Evolutionary conservation across 2,797 vertebrate species (phyloP).

Genomic region (Gadopsis marmoratus): DNA sequence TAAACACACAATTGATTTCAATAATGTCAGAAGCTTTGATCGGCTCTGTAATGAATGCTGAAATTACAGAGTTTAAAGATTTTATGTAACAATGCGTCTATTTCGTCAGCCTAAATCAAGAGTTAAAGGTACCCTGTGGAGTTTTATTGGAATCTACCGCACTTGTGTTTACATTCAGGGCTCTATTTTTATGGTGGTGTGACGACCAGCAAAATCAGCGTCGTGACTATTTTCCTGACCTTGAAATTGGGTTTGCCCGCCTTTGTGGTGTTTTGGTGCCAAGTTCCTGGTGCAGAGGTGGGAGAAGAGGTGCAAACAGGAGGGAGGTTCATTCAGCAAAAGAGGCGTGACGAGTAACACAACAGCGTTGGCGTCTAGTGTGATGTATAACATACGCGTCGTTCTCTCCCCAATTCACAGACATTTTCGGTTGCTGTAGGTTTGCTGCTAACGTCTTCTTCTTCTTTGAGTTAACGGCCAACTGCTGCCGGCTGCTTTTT

Average conservation of each 20-base stretch:
- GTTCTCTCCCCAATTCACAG: too few species aligned
- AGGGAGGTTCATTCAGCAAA: neutral
- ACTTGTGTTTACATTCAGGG: neutral
- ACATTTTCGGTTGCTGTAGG: too few species aligned
- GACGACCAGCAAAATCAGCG: neutral
- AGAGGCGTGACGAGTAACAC: too few species aligned
- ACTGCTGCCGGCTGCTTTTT: too few species aligned
- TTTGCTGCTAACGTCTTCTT: too few species aligned
- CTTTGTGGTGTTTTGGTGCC: neutral
- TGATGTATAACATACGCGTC: too few species aligned
- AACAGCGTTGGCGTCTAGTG: too few species aligned
- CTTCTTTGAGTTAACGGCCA: too few species aligned
- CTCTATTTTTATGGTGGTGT: neutral
- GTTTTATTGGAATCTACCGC: neutral
- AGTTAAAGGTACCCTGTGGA: neutral
- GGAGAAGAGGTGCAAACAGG: neutral
- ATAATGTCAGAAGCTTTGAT: conserved; percentile 20
- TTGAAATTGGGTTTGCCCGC: neutral
- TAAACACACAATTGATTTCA: conserved; percentile 20
- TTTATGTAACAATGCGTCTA: conserved; percentile 4
- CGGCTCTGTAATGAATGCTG: neutral
- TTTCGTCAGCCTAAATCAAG: neutral
- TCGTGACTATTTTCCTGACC: neutral
- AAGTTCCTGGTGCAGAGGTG: neutral
- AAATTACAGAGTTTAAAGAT: conserved; percentile 13